These are phyloP conservation scores for Oceanodroma leucorhoa DNA, from an alignment of 2,797 vertebrate species.

Conservation along the genomic window DNA sequence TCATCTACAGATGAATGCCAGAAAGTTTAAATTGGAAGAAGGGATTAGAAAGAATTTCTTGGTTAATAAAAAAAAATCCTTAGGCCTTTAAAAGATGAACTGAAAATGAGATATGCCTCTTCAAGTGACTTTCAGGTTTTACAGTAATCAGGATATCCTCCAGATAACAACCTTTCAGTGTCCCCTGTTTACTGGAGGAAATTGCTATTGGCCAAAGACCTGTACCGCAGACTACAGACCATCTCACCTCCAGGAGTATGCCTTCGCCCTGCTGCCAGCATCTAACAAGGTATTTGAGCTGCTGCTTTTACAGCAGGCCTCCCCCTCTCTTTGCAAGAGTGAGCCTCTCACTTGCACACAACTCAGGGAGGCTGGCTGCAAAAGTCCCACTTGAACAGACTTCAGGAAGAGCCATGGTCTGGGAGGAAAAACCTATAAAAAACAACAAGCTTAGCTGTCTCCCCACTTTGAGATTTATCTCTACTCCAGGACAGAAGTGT, in stretches of 20 bases:
- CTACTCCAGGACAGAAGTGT: background rate
- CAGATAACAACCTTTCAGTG: background rate
- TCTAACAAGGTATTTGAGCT: background rate
- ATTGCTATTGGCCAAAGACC: background rate
- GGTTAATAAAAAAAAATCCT: background rate
- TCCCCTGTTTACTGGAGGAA: background rate
- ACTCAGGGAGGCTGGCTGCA: rapidly evolving
- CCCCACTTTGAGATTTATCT: background rate
- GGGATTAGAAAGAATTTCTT: background rate
- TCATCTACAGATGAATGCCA: background rate
- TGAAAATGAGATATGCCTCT: background rate
- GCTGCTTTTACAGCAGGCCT: background rate
- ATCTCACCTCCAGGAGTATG: background rate
- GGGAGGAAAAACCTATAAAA: background rate
- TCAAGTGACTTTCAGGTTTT: background rate
- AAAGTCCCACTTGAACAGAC: background rate
- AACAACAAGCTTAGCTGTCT: background rate
- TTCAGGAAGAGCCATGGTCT: rapidly evolving
- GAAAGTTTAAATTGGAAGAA: slow-evolving; percentile 3
- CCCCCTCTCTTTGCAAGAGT: background rate
- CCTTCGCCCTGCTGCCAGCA: background rate
- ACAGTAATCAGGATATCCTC: background rate
- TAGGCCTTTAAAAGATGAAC: background rate
- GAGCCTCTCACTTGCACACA: background rate
- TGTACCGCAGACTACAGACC: background rate